These are phyloP conservation scores for Myrmecophaga tridactyla DNA, from an alignment of 2,113 vertebrate genomes.

Conservation along the genomic window DNA sequence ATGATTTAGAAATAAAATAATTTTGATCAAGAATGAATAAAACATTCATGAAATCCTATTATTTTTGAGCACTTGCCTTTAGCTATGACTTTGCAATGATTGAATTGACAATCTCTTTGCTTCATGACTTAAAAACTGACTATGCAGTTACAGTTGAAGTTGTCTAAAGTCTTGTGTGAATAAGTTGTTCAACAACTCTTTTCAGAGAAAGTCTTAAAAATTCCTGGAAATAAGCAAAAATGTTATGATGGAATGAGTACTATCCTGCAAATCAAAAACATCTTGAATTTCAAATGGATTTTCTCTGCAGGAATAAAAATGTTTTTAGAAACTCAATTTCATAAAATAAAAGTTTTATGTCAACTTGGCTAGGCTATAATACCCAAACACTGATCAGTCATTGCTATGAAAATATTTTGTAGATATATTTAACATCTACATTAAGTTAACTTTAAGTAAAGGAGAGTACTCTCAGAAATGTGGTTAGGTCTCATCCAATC, in stretches of 20 bases:
- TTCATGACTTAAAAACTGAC: neutral
- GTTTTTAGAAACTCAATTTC: neutral
- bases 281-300: neutral
- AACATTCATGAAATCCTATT: neutral
- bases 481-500: too few relatives aligned
- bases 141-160: slow-evolving; percentile 10
- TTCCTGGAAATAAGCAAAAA: neutral
- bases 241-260: neutral
- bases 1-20: slow-evolving; percentile 37
- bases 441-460: too few relatives aligned
- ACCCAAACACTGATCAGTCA: too few relatives aligned
- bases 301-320: neutral
- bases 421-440: too few relatives aligned
- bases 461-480: too few relatives aligned
- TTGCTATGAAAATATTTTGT: too few relatives aligned
- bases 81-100: slow-evolving; percentile 15
- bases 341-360: too few relatives aligned
- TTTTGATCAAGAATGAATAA: slow-evolving; percentile 49
- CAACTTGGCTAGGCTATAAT: too few relatives aligned
- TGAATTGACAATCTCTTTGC: slow-evolving; percentile 18
- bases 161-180: neutral
- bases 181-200: neutral
- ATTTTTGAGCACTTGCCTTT: neutral
- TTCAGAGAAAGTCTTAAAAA: neutral
- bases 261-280: neutral